A percentile compares a stretch with the other conserved stretches of the same genome.
These are phyloP conservation scores for Nesoenas mayeri DNA, from an alignment of 2,113 vertebrate genomes.

Conservation along the genomic window DNA sequence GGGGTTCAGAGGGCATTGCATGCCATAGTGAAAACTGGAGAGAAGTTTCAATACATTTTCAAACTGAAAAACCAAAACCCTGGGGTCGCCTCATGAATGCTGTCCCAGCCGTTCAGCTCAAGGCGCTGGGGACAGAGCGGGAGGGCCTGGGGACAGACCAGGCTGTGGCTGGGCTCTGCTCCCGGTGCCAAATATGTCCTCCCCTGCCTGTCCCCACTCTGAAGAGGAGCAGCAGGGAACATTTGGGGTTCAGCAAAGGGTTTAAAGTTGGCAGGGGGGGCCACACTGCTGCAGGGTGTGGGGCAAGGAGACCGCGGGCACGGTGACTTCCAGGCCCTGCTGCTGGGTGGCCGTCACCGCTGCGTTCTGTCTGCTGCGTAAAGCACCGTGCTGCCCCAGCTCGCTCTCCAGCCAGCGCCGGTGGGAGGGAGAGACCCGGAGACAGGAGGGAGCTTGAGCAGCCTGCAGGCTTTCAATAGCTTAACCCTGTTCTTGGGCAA, in stretches of 20 bases:
- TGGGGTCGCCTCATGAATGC: background rate
- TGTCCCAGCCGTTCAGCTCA: background rate
- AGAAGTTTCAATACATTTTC: fast-evolving
- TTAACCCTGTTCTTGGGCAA: background rate
- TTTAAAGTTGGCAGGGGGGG: background rate
- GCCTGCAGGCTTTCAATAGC: background rate
- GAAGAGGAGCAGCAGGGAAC: background rate
- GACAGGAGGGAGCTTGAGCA: background rate
- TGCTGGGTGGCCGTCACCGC: background rate
- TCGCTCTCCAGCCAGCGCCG: background rate
- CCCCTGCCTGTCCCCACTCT: background rate
- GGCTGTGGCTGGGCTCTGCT: background rate
- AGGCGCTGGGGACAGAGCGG: fast-evolving
- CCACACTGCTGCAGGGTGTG: background rate
- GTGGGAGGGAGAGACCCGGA: background rate
- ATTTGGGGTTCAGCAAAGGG: fast-evolving
- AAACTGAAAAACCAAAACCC: background rate
- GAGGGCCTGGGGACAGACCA: background rate
- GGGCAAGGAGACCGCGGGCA: background rate
- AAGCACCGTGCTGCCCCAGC: background rate
- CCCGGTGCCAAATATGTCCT: background rate
- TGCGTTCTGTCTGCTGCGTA: background rate
- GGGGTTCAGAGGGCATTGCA: background rate
- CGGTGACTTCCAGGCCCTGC: background rate
- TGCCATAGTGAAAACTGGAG: background rate